Evolutionary conservation across 2,113 vertebrate species (phyloP), one percentile per base, ranked within the genome.

Genomic region (Sciurus niger): DNA sequence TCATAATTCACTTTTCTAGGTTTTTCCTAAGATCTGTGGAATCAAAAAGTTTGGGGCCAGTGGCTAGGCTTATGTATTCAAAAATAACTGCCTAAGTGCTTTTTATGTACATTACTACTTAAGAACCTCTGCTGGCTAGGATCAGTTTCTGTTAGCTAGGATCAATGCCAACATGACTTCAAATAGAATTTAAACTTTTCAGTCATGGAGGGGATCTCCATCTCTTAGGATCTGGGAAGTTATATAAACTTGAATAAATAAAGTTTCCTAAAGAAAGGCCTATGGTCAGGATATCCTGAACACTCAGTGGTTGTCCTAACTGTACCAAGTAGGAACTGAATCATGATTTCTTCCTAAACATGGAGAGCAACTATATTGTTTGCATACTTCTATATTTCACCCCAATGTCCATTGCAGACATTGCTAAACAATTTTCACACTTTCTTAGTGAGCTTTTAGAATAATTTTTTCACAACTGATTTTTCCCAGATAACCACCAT

Each of bases 1-100:
- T 94, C 28, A 65, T 28, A 78, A 68, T 80, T 92, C 40, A 89
- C 40, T 86, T 70, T 90, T 94, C 51, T 84, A 82, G 53, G 67
- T 2, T 28, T 32, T 86, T 70, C 40, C 70, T 76, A 58, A 90
- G 24, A 86, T 22, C 32, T 73, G 32, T 55, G 30, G 22, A 68
- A 55, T 85, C 12, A 78, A n/a, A 82, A 65, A 73, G 46, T 58
- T 30, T 65, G 37, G 34, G 18, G 43, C 63, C 8, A 73, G 70
- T 89, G 46, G 10, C 24, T 70, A 90, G 53, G 46, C n/a, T 24
- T 43, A n/a, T 67, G 30, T 67, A 65, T 82, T 87, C 90, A 18
- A 84, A 90, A 84, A 43, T 74, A 88, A 88, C 43, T 84, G 82
- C 40, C 6, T 60, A 6, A 10, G 2, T 65, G 43, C 48, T 74